Evolutionary conservation across 2,888 invertebrate genomes (phyloP).

Genomic region (Troglohyphantes excavatus): DNA sequence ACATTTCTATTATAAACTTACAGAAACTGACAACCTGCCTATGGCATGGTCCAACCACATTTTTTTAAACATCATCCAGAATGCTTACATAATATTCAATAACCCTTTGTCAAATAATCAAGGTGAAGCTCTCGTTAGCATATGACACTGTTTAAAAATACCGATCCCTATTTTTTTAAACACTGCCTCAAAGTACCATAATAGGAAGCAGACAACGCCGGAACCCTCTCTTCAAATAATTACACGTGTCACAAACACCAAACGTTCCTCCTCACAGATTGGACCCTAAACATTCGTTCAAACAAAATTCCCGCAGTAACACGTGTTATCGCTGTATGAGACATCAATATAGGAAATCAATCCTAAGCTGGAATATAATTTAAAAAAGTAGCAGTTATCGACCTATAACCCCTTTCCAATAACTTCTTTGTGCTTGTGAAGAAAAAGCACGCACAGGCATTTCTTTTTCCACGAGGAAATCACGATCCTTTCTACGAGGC

Average conservation of each 20-base stretch:
- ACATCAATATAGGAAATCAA: slow-evolving; percentile 32
- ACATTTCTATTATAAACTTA: no score
- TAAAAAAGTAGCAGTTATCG: slow-evolving; percentile 24
- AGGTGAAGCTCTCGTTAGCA: background rate
- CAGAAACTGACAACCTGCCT: no score
- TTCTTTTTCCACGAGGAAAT: background rate
- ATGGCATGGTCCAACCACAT: no score
- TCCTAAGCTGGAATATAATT: background rate
- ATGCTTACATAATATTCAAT: background rate
- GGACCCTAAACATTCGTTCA: background rate
- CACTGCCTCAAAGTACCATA: background rate
- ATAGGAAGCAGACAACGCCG: background rate
- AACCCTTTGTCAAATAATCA: background rate
- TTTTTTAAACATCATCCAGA: no score
- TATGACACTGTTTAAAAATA: background rate
- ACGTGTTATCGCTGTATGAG: slow-evolving; percentile 31
- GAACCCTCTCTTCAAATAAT: background rate
- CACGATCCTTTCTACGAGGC: no score
- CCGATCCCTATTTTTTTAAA: background rate
- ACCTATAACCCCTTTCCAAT: slow-evolving; percentile 1
- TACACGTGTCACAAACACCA: background rate
- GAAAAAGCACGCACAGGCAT: slow-evolving; percentile 4
- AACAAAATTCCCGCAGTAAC: slow-evolving; percentile 5
- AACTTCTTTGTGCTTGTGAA: slow-evolving; percentile 33
- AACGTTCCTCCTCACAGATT: background rate